Base-by-base conservation (phyloP, 2,113 vertebrate genomes). In the Daphoenositta chrysoptera region DNA sequence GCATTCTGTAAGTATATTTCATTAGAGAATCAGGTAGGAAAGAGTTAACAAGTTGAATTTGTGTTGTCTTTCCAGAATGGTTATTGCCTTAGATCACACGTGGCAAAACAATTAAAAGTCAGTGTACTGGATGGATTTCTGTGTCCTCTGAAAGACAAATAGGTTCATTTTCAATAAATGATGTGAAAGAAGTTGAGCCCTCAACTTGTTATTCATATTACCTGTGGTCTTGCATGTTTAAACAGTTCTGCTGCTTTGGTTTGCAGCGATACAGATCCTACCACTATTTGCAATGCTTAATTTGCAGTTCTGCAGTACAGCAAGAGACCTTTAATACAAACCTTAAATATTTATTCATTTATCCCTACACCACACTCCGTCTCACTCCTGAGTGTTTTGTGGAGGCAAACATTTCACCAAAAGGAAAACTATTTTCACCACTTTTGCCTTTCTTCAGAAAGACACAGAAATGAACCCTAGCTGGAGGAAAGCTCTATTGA, bases 401-500 rank as follows among this genome's bases (percentile, higher is more conserved):
- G 57, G 26, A 82, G 28, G 39, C 37, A 88, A 86, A 83, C 17
- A 50, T 28, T 83, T 92, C 26, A 51, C 15, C 19, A n/a, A 86
- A 94, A 93, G 35, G 13, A 91, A 85, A 85, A 42, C 50, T 85
- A 5, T 60, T 72, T 90, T 89, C 87, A 37, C 54, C 10, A 31
- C 21, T 37, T 53, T 50, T 1, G 21, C 33, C 47, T 84, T 76
- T 86, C 58, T 90, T 71, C 8, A 1, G 57, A 89, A 95, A 56
- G 77, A 87, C 47, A 48, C 54, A 85, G 69, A 90, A 87, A 93
- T 75, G 48, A 94, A 94, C 70, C 70, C 75, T 90, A 66, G 65
- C 78, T 87, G 64, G 68, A 89, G 53, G 87, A 87, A 87, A 87
- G 83, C 87, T 65, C 76, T 87, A 20, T 47, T 94, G 90, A 97